A percentile compares a stretch with the other conserved stretches of the same genome.
Conservation (phyloP, 2,797 vertebrate genomes). For the Chelon auratus region DNA sequence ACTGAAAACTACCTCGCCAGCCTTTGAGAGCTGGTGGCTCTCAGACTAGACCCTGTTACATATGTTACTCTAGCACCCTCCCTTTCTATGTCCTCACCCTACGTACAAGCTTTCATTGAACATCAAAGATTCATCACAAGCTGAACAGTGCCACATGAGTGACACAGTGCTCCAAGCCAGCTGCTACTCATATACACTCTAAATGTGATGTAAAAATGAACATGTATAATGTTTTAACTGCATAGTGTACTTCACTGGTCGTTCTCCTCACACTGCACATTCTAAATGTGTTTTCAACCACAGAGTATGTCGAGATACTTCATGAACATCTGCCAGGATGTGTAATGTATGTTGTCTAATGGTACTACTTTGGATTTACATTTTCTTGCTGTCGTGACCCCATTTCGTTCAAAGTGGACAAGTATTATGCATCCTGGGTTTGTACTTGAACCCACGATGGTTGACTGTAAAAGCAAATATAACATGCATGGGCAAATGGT, state of each 20-base stretch:
- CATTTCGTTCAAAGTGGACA: too few species aligned
- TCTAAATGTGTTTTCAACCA: constrained; percentile 1
- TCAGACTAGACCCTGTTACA: neutral
- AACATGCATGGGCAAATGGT: too few species aligned
- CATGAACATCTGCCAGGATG: neutral
- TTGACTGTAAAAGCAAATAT: too few species aligned
- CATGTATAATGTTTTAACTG: constrained; percentile 9
- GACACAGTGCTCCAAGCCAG: constrained; percentile 10
- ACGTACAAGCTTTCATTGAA: constrained; percentile 24
- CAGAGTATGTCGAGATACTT: neutral
- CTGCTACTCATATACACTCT: constrained; percentile 10
- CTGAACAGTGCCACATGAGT: constrained; percentile 6
- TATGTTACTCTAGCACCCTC: neutral
- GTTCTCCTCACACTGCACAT: constrained; percentile 7
- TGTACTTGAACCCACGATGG: too few species aligned
- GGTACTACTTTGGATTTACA: too few species aligned
- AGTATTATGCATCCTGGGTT: too few species aligned
- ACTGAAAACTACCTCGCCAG: constrained; percentile 13
- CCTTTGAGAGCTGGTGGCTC: neutral
- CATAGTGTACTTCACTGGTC: neutral
- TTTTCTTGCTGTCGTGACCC: too few species aligned
- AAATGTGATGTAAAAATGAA: constrained; percentile 22
- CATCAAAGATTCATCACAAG: constrained; percentile 41
- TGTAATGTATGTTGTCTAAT: too few species aligned
- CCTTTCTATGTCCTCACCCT: neutral